Evolutionary conservation across 2,888 invertebrate genomes (phyloP).

Genomic region (Cephus pygmeus): DNA sequence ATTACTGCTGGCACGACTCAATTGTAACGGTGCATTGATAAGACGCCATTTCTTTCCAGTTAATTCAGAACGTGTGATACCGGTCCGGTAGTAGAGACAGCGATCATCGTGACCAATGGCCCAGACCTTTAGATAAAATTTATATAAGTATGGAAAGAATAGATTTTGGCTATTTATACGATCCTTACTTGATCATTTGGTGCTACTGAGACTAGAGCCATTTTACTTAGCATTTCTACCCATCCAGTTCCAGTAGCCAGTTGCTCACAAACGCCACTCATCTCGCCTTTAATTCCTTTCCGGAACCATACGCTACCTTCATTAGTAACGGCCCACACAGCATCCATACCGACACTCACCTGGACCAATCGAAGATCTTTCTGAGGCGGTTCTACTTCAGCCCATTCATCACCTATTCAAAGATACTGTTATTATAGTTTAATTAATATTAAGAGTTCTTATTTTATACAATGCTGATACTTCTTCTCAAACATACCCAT

Average conservation of each 20-base stretch:
- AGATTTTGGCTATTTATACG: background rate
- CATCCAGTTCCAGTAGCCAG: constrained; percentile 85
- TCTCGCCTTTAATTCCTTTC: constrained; percentile 79
- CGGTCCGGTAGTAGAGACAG: constrained; percentile 82
- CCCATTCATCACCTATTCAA: constrained; percentile 77
- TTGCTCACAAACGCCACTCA: constrained; percentile 79
- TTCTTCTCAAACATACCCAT: constrained; percentile 68
- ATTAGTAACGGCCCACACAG: constrained; percentile 82
- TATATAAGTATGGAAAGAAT: constrained; percentile 6
- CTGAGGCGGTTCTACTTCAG: constrained; percentile 82
- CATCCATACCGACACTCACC: constrained; percentile 84
- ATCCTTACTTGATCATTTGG: constrained; percentile 80
- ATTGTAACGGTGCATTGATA: constrained; percentile 83
- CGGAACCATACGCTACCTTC: constrained; percentile 90
- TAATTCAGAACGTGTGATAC: constrained; percentile 78
- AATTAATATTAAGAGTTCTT: background rate
- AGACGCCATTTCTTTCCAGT: constrained; percentile 90
- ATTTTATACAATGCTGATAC: background rate
- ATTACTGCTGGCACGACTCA: constrained; percentile 84
- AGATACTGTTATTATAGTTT: background rate
- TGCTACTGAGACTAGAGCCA: constrained; percentile 86
- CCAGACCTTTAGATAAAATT: constrained; percentile 71
- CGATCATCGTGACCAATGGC: constrained; percentile 87
- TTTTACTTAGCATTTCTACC: constrained; percentile 90
- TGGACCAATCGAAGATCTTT: constrained; percentile 78